Evolutionary conservation across 2,888 invertebrate species (phyloP), one percentile per base, ranked within the genome.

Genomic region (Melanostoma mellinum): DNA sequence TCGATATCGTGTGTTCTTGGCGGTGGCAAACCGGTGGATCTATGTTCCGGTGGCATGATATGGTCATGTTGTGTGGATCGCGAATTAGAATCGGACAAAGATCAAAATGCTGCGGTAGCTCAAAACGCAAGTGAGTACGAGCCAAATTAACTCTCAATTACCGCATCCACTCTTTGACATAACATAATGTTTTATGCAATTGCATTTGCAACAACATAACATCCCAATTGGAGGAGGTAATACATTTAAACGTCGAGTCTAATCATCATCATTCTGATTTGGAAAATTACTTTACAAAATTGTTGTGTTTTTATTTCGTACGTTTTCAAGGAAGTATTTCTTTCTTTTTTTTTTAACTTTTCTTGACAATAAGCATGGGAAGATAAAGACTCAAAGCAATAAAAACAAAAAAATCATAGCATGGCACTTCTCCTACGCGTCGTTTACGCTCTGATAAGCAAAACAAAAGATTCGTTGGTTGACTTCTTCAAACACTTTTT

Each of bases 11-110:
- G 98, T 90, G 97, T 97, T 8, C 92, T 98, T 73, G 95, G 96
- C 4, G 97, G 98, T 1, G 96, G 97, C 3, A 94, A 96, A 86
- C 97, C 97, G 1, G 91, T 98, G 89, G 97, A 98, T 91, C 93
- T 97, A 0, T 98, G 98, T 90, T 97, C 96, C 8, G 98, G 98
- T 32, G 98, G 98, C 67, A 95, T 97, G 94, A 97, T 98, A 87
- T 98, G 98, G 97, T 96, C 97, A 4, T 98, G 98, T 90, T 98
- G 98, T 89, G 96, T 98, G 6, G 96, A 97, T 90, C 93, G 94
- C 85, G 95, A 96, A 89, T 92, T 90, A 91, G 94, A 86, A 89
- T 92, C 92, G 50, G 94, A 92, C 84, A 91, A 91, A 80, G 90
- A 90, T 77, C 90, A 92, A 33, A 92, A 94, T 87, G 91, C 93